phyloP scores from a whole-genome alignment of 1,140 invertebrate genomes.

The Drosophila parvula region DNA sequence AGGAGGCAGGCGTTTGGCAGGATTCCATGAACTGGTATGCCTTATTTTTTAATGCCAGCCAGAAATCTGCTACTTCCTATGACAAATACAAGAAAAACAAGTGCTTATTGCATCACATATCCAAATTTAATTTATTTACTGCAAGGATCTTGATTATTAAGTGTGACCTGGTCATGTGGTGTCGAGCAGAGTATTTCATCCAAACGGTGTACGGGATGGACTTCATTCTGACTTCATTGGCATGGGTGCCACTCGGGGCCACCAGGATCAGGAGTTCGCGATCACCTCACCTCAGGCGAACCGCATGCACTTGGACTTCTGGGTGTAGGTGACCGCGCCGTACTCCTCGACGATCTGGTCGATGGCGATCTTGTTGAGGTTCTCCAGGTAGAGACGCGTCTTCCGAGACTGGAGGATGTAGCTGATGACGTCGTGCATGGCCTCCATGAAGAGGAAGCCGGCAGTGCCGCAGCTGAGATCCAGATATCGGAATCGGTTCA shows the following conservation, averaged over 20 bases:
- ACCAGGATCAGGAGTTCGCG: not conserved
- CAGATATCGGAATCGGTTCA: constrained; percentile 78
- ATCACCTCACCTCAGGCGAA: constrained; percentile 39
- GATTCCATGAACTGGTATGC: too few species aligned
- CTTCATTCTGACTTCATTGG: not conserved
- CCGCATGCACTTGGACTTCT: constrained; percentile 75
- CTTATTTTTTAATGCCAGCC: too few species aligned
- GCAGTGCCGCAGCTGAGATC: constrained; percentile 78
- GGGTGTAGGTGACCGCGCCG: constrained; percentile 73
- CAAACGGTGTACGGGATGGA: not conserved
- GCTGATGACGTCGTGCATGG: constrained; percentile 75
- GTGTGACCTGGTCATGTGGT: not conserved
- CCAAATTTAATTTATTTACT: constrained; percentile 5
- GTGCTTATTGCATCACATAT: not conserved
- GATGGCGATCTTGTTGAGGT: constrained; percentile 73
- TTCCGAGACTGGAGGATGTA: constrained; percentile 77
- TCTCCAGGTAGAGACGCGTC: constrained; percentile 70
- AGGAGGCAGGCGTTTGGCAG: too few species aligned
- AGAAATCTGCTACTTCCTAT: not conserved
- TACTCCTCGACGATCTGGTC: constrained; percentile 77
- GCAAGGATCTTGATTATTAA: not conserved
- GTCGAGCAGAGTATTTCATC: not conserved
- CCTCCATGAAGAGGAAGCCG: constrained; percentile 72
- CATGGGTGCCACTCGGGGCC: not conserved
- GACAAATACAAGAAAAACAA: not conserved